Percentiles rank a stretch among this genome's conserved stretches.
These are phyloP conservation scores for Scortum barcoo DNA, from an alignment of 2,113 vertebrate species.

Conservation along the genomic window DNA sequence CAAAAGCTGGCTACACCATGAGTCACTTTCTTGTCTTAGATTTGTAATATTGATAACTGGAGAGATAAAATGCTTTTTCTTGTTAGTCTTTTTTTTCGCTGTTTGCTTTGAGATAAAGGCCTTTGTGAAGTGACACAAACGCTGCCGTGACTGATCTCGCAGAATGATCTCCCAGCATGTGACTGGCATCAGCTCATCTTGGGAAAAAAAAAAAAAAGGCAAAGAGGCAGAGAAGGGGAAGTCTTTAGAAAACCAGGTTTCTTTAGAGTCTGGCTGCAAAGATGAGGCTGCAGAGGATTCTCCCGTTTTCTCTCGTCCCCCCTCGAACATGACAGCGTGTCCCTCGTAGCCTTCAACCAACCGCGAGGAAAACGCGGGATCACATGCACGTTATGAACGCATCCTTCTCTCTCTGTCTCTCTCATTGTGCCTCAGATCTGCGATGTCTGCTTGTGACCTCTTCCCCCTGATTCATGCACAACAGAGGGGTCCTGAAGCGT, in stretches of 20 bases:
- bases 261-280: not conserved
- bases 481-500: conserved; percentile 4
- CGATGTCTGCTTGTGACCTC: conserved; percentile 32
- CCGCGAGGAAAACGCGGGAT: not conserved
- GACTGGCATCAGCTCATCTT: not conserved
- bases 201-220: not conserved
- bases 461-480: conserved; percentile 15
- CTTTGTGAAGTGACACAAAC: not conserved
- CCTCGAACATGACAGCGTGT: not conserved
- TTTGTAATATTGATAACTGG: not conserved
- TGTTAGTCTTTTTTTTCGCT: too few relatives aligned
- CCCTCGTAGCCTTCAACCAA: not conserved
- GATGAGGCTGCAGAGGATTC: not conserved
- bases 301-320: not conserved
- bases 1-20: too few relatives aligned
- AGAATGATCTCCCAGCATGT: not conserved
- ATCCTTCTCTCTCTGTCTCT: not conserved
- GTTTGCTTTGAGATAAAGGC: not conserved
- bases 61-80: too few relatives aligned
- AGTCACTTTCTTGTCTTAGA: too few relatives aligned
- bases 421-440: conserved; percentile 44
- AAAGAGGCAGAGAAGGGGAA: not conserved
- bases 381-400: conserved; percentile 3
- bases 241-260: not conserved
- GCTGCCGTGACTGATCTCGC: not conserved